phyloP scores from a whole-genome alignment of 2,888 invertebrate genomes.

The Cepaea hortensis region DNA sequence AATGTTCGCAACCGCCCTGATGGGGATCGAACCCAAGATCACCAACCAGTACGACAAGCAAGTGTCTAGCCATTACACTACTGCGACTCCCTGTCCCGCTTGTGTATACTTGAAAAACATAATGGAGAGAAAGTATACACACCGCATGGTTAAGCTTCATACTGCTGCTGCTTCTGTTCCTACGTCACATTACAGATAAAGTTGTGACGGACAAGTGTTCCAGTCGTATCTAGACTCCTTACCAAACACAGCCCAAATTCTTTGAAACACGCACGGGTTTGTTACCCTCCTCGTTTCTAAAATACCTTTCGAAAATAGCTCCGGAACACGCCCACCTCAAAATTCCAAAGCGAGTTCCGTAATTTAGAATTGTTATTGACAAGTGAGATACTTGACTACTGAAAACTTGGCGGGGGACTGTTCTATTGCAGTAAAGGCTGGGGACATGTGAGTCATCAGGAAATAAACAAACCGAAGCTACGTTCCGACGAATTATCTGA shows the following conservation, averaged over 20 bases:
- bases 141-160: background rate
- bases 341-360: background rate
- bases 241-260: background rate
- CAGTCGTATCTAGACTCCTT: background rate
- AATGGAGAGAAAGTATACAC: background rate
- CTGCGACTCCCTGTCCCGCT: too few relatives aligned
- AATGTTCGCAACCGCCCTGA: too few relatives aligned
- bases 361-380: background rate
- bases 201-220: background rate
- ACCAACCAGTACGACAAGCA: too few relatives aligned
- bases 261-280: background rate
- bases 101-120: too few relatives aligned
- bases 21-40: too few relatives aligned
- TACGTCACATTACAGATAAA: background rate
- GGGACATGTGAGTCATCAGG: too few relatives aligned
- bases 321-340: background rate
- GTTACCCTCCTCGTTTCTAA: background rate
- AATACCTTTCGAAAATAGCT: slow-evolving; percentile 7
- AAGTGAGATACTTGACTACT: too few relatives aligned
- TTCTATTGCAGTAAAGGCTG: too few relatives aligned
- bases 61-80: too few relatives aligned
- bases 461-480: too few relatives aligned
- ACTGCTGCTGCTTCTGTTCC: background rate
- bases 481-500: too few relatives aligned
- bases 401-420: too few relatives aligned